Percentiles rank a stretch among this genome's conserved stretches.
These are phyloP conservation scores for Platynereis dumerilii DNA, from an alignment of 2,888 invertebrate species.

Conservation along the genomic window DNA sequence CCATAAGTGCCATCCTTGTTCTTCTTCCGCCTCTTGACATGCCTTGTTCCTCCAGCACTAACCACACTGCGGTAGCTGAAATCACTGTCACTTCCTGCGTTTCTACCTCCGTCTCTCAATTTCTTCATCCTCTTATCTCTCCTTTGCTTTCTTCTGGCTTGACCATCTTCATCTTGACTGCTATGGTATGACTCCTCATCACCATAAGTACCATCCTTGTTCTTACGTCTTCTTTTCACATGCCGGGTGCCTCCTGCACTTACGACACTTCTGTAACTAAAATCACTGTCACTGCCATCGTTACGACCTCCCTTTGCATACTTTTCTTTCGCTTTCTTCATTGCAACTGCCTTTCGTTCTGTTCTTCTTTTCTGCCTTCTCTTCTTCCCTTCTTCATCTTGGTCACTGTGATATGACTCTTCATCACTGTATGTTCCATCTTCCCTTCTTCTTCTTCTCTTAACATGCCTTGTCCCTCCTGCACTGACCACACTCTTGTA, in stretches of 20 bases:
- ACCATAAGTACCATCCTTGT: slow-evolving; percentile 56
- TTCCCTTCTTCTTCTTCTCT: slow-evolving; percentile 43
- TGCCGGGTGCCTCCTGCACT: slow-evolving; percentile 60
- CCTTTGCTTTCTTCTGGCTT: slow-evolving; percentile 50
- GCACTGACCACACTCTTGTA: slow-evolving; percentile 51
- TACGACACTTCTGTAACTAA: slow-evolving; percentile 51
- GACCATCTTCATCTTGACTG: slow-evolving; percentile 53
- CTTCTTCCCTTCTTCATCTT: slow-evolving; percentile 23
- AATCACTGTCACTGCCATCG: slow-evolving; percentile 54
- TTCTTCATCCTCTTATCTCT: slow-evolving; percentile 49
- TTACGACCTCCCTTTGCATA: slow-evolving; percentile 43
- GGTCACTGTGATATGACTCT: slow-evolving; percentile 50
- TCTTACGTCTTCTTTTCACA: slow-evolving; percentile 50
- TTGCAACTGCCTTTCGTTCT: slow-evolving; percentile 12
- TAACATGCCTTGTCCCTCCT: slow-evolving; percentile 56
- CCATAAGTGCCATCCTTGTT: slow-evolving; percentile 56
- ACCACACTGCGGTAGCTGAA: slow-evolving; percentile 56
- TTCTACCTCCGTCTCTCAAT: slow-evolving; percentile 39
- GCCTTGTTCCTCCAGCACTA: slow-evolving; percentile 59
- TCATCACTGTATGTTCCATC: slow-evolving; percentile 57
- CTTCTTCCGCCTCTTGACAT: slow-evolving; percentile 50
- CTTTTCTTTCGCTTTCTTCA: slow-evolving; percentile 40
- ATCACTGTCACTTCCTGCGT: slow-evolving; percentile 57
- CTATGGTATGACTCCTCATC: slow-evolving; percentile 59
- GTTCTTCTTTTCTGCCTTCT: slow-evolving; percentile 18